Conservation (phyloP, 2,113 vertebrate species). For the Daboia siamensis region DNA sequence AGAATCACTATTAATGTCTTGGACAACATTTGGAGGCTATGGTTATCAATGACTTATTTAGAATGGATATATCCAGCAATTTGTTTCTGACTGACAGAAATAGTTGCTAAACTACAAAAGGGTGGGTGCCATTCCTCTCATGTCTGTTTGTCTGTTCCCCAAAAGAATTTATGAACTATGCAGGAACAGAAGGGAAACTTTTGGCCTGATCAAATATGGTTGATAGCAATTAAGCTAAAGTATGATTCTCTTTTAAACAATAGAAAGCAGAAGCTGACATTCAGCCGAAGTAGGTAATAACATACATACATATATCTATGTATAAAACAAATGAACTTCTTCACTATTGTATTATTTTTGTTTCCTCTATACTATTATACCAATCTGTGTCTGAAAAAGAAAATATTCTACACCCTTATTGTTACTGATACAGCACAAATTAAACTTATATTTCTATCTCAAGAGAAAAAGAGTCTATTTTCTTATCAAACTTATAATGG, state of each 20-base stretch:
- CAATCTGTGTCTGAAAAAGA: background rate
- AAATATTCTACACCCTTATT: background rate
- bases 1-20: background rate
- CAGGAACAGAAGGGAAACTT: background rate
- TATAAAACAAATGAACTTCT: background rate
- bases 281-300: background rate
- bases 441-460: background rate
- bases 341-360: background rate
- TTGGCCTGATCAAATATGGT: background rate
- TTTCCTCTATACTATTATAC: background rate
- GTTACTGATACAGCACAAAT: background rate
- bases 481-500: background rate
- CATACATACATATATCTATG: too few relatives aligned
- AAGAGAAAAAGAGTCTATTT: background rate
- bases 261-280: background rate
- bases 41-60: background rate
- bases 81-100: background rate
- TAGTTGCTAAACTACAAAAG: background rate
- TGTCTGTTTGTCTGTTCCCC: background rate
- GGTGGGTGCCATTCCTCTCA: background rate
- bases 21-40: background rate
- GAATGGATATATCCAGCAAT: background rate
- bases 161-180: background rate
- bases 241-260: background rate
- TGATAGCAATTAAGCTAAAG: background rate